Evolutionary conservation across 1,140 invertebrate genomes (phyloP).

Genomic region (Heliconius hewitsoni): DNA sequence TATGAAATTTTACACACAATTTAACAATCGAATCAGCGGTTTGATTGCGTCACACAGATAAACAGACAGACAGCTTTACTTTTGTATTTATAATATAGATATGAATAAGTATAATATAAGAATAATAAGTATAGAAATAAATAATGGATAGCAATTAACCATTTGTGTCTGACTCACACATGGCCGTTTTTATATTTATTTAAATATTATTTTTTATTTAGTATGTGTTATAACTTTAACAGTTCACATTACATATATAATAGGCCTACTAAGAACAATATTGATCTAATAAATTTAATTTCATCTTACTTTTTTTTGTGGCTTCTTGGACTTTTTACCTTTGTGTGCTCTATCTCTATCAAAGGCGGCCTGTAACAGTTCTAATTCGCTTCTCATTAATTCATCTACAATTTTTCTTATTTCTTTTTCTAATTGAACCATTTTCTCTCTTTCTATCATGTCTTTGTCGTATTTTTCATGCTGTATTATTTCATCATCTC

Average conservation of each 20-base stretch:
- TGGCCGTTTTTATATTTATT: too few species aligned
- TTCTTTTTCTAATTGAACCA: constrained; percentile 91
- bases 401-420: constrained; percentile 92
- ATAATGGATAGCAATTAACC: too few species aligned
- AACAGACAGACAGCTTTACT: too few species aligned
- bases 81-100: too few species aligned
- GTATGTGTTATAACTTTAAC: too few species aligned
- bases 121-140: too few species aligned
- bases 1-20: too few species aligned
- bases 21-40: too few species aligned
- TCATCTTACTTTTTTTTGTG: constrained; percentile 85
- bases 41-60: too few species aligned
- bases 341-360: constrained; percentile 88
- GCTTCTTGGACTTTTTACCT: constrained; percentile 90
- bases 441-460: constrained; percentile 92
- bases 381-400: constrained; percentile 91
- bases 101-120: too few species aligned
- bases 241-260: neutral
- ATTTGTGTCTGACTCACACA: too few species aligned
- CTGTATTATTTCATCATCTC: constrained; percentile 87
- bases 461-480: constrained; percentile 86
- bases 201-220: too few species aligned
- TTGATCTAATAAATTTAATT: neutral
- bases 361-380: constrained; percentile 89
- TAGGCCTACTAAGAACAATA: neutral